Conservation (phyloP, 2,797 vertebrate genomes). For the Vespertilio murinus region DNA sequence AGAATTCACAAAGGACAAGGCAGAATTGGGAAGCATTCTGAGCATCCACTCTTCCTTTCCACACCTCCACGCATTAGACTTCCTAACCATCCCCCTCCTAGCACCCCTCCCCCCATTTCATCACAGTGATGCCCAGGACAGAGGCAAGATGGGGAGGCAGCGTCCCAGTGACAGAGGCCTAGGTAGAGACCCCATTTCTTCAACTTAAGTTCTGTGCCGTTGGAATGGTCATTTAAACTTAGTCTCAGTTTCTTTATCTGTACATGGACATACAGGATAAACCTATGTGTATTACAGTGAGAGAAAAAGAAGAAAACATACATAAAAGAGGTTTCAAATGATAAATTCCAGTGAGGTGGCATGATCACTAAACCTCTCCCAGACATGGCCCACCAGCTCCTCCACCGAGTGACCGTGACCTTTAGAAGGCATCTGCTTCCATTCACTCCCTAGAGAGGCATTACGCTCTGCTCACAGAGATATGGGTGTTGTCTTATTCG, state of each 20-base stretch:
- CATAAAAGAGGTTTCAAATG: neutral
- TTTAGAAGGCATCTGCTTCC: neutral
- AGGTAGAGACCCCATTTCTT: neutral
- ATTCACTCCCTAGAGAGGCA: neutral
- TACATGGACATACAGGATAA: neutral
- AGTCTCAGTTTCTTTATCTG: neutral
- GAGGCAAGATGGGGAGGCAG: neutral
- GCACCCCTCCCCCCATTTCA: neutral
- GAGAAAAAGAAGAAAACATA: neutral
- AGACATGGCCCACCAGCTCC: neutral
- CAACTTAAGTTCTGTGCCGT: neutral
- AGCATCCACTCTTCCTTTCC: neutral
- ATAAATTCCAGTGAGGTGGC: neutral
- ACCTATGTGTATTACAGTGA: neutral
- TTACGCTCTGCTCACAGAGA: neutral
- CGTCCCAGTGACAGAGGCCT: neutral
- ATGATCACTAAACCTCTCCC: neutral
- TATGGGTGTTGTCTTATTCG: neutral
- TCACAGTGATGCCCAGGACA: neutral
- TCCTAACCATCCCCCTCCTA: neutral
- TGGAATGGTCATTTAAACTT: constrained; percentile 2
- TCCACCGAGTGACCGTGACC: neutral
- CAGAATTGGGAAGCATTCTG: neutral
- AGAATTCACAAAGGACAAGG: neutral
- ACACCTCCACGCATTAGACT: neutral